These are phyloP conservation scores for Echiichthys vipera DNA, from an alignment of 2,797 vertebrate genomes.

Conservation along the genomic window DNA sequence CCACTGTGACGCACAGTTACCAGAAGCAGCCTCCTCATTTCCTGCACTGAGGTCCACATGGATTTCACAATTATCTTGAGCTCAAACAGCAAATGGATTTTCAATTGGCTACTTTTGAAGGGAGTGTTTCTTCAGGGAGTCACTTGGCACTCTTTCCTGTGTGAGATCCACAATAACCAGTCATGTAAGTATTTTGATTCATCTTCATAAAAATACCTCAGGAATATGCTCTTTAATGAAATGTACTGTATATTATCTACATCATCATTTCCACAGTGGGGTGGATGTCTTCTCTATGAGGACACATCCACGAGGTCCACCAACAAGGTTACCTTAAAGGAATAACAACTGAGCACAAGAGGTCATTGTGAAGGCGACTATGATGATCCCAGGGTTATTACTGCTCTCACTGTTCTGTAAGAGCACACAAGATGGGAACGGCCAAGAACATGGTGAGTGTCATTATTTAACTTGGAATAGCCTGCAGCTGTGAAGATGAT, in stretches of 20 bases:
- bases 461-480: background rate
- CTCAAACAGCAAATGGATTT: constrained; percentile 7
- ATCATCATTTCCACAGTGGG: background rate
- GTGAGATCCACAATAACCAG: background rate
- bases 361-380: background rate
- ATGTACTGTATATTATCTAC: too few relatives aligned
- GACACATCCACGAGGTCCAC: background rate
- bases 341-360: background rate
- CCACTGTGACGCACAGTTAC: constrained; percentile 58
- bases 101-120: background rate
- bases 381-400: constrained; percentile 50
- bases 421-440: constrained; percentile 4
- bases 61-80: constrained; percentile 55
- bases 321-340: background rate
- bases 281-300: background rate
- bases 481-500: background rate
- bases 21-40: constrained; percentile 49
- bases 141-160: background rate
- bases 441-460: constrained; percentile 60
- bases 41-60: constrained; percentile 31
- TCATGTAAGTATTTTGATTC: background rate
- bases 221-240: too few relatives aligned
- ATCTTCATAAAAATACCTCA: background rate
- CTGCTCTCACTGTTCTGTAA: constrained; percentile 33
- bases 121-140: constrained; percentile 16